These are phyloP conservation scores for Cephonodes hylas DNA, from an alignment of 2,888 invertebrate genomes.

Conservation along the genomic window DNA sequence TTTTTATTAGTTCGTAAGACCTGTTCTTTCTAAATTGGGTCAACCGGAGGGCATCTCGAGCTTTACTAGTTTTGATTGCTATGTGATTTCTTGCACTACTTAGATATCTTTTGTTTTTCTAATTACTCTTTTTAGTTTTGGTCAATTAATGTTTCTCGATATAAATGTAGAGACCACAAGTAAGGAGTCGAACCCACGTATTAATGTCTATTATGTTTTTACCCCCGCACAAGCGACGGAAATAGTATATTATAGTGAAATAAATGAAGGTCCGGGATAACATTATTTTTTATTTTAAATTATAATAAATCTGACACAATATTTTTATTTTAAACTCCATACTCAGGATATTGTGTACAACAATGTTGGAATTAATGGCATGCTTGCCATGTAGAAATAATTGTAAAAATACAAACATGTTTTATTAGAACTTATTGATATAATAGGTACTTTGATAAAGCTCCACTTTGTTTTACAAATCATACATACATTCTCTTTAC, in stretches of 20 bases:
- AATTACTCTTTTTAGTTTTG: no score
- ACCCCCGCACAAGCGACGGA: background rate
- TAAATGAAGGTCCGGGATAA: conserved; percentile 40
- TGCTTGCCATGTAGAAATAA: conserved; percentile 67
- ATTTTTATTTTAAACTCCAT: conserved; percentile 56
- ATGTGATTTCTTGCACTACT: no score
- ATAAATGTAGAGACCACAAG: background rate
- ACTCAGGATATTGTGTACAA: conserved; percentile 63
- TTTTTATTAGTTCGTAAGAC: no score
- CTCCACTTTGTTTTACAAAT: conserved; percentile 80
- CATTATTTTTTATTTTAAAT: conserved; percentile 74
- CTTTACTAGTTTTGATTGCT: no score
- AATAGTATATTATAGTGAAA: background rate
- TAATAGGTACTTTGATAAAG: conserved; percentile 80
- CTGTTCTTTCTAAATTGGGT: no score
- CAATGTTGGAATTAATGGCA: conserved; percentile 64
- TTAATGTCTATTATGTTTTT: background rate
- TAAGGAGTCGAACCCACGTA: background rate
- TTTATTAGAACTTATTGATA: conserved; percentile 70
- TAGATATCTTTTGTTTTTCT: no score
- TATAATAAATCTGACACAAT: conserved; percentile 75
- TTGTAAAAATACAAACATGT: conserved; percentile 79
- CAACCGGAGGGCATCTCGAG: no score
- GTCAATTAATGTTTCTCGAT: background rate
- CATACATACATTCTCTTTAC: conserved; percentile 78